A percentile compares a stretch with the other conserved stretches of the same genome.
phyloP scores from a whole-genome alignment of 2,888 invertebrate species.

The Endomychus coccineus region DNA sequence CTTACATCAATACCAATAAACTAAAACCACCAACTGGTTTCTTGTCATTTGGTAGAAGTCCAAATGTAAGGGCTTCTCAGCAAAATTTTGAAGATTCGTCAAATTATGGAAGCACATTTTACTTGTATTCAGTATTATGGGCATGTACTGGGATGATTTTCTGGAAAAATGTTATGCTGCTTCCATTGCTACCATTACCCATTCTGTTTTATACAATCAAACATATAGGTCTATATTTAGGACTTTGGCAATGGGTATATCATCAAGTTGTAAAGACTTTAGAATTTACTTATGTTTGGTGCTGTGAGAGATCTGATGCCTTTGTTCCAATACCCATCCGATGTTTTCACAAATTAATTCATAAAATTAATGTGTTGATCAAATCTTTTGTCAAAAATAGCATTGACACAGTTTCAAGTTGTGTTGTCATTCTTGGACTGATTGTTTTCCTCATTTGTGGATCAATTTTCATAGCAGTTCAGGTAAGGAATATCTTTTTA shows the following conservation, averaged over 20 bases:
- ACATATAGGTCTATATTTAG: slow-evolving; percentile 48
- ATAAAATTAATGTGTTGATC: slow-evolving; percentile 55
- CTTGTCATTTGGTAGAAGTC: slow-evolving; percentile 12
- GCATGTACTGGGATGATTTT: slow-evolving; percentile 75
- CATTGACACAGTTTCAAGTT: slow-evolving; percentile 79
- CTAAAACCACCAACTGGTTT: slow-evolving; percentile 21
- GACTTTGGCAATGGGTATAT: slow-evolving; percentile 47
- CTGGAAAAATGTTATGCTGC: slow-evolving; percentile 79
- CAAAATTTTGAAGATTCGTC: slow-evolving; percentile 12
- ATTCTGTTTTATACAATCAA: slow-evolving; percentile 62
- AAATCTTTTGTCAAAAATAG: slow-evolving; percentile 62
- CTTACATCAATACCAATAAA: slow-evolving; percentile 29
- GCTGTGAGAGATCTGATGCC: slow-evolving; percentile 57
- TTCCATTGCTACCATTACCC: slow-evolving; percentile 71
- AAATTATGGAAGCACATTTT: slow-evolving; percentile 59
- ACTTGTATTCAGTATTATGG: slow-evolving; percentile 72
- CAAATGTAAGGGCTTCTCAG: slow-evolving; percentile 11
- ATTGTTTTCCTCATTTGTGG: slow-evolving; percentile 71
- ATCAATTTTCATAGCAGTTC: slow-evolving; percentile 74
- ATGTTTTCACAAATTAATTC: slow-evolving; percentile 64
- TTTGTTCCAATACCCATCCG: slow-evolving; percentile 69
- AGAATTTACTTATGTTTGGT: slow-evolving; percentile 49
- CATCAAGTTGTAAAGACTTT: slow-evolving; percentile 31
- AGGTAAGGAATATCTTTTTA: too few species aligned
- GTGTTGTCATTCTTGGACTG: slow-evolving; percentile 79